These are phyloP conservation scores for Microtus ochrogaster DNA, from an alignment of 2,113 vertebrate species.

Conservation along the genomic window DNA sequence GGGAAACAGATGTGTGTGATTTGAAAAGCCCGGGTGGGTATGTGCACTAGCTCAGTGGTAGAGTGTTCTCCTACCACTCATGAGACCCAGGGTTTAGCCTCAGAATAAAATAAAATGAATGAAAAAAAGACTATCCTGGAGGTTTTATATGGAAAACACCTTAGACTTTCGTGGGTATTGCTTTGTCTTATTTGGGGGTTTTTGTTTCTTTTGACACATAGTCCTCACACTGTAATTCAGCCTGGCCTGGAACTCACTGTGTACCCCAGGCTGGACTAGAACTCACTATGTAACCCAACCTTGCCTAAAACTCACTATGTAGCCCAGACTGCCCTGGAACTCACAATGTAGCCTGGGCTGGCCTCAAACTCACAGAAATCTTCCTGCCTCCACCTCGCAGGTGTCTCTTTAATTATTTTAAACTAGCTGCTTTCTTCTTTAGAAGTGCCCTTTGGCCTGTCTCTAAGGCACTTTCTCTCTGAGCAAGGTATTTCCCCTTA, in stretches of 20 bases:
- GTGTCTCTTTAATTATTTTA: neutral
- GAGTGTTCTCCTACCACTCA: neutral
- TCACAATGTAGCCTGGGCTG: too few relatives aligned
- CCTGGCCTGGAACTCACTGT: neutral
- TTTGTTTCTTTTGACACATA: neutral
- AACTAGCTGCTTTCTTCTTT: neutral
- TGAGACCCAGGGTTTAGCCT: neutral
- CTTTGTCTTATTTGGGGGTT: neutral
- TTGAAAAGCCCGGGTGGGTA: neutral
- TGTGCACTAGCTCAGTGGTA: neutral
- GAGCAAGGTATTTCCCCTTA: neutral
- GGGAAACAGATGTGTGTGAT: neutral
- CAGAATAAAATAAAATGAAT: neutral
- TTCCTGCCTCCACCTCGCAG: neutral
- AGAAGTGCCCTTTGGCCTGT: neutral
- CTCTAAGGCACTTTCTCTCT: neutral
- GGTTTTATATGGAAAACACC: neutral
- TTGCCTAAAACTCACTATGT: neutral
- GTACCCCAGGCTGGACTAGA: neutral
- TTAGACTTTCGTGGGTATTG: neutral
- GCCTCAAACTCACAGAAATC: neutral
- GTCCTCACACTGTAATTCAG: neutral
- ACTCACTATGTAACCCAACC: neutral
- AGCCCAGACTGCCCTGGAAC: neutral
- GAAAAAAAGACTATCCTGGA: neutral